These are phyloP conservation scores for Acromyrmex echinatior DNA, from an alignment of 1,140 invertebrate species.

Conservation along the genomic window DNA sequence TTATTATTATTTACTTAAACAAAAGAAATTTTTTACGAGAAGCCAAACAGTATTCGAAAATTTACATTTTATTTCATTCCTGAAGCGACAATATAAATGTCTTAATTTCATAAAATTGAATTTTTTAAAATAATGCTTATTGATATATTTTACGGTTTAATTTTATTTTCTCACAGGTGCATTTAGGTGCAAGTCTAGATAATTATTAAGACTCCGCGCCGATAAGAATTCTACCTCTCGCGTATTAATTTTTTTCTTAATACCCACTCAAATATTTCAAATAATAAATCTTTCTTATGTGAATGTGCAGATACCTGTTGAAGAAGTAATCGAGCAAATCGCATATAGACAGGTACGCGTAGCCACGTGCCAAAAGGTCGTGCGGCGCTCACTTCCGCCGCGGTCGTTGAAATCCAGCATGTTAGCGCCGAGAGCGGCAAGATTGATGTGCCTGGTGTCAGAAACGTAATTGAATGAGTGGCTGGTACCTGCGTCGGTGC, in stretches of 20 bases:
- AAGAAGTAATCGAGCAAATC: neutral
- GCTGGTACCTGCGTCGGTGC: constrained; percentile 80
- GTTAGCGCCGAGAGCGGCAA: constrained; percentile 75
- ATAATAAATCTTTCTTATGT: neutral
- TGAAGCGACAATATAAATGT: neutral
- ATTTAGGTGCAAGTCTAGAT: too few species aligned
- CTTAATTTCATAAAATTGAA: neutral
- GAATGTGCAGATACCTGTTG: neutral
- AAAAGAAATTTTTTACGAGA: neutral
- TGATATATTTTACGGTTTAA: neutral
- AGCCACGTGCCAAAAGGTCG: constrained; percentile 67
- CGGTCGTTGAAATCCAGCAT: constrained; percentile 70
- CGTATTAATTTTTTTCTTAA: neutral
- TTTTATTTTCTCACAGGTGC: neutral
- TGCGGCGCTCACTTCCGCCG: constrained; percentile 62
- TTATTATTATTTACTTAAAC: neutral
- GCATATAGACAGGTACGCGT: neutral
- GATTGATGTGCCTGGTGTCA: constrained; percentile 84
- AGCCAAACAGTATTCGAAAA: neutral
- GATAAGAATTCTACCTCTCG: neutral
- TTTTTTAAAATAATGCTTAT: neutral
- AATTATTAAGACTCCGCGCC: neutral
- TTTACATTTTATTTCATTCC: neutral
- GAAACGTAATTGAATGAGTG: constrained; percentile 86
- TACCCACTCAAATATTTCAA: neutral